Evolutionary conservation across 2,113 vertebrate species (phyloP), one percentile per base, ranked within the genome.

Genomic region (Hyperoodon ampullatus): DNA sequence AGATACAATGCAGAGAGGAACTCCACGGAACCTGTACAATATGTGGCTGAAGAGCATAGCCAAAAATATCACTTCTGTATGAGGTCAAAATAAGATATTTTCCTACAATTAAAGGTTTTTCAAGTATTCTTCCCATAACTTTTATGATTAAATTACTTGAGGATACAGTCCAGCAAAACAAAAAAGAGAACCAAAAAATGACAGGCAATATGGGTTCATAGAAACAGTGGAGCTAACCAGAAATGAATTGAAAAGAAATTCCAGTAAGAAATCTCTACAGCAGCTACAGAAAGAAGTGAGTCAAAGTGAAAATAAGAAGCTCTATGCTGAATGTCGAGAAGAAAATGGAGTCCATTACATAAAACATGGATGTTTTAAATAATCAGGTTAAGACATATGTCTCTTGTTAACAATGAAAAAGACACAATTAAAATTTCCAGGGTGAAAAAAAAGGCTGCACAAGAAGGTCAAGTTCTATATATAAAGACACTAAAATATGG

Each of bases 231-330:
- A 55, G 18, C 3, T 77, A 81, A 77, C 13, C 11, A 72, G 53
- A 93, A 88, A 30, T 66, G 2, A 90, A 61, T 14, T 80, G 24
- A 93, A 75, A 93, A 96, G 44, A 94, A 84, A 74, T 71, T 42
- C 23, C 42, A 8, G 7, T 10, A 50, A 10, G 28, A 92, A 50
- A 82, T 50, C 15, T 61, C 39, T 39, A 6, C 14, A 82, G 35
- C 53, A 66, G 61, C 12, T 63, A 53, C 35, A 88, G n/a, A 66
- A 96, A 72, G 39, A 70, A 93, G 42, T 1, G 15, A 77, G 44
- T 28, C 10, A 35, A 65, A 63, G 8, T 47, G 71, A 33, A 75
- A 92, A 68, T 50, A 81, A 90, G 9, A 70, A 35, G 19, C 8
- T 85, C 50, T 65, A 13, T 16, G 75, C 13, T 71, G 47, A 92